Conservation (phyloP, 2,888 invertebrate genomes). For the Mesopsocus fuscifrons region DNA sequence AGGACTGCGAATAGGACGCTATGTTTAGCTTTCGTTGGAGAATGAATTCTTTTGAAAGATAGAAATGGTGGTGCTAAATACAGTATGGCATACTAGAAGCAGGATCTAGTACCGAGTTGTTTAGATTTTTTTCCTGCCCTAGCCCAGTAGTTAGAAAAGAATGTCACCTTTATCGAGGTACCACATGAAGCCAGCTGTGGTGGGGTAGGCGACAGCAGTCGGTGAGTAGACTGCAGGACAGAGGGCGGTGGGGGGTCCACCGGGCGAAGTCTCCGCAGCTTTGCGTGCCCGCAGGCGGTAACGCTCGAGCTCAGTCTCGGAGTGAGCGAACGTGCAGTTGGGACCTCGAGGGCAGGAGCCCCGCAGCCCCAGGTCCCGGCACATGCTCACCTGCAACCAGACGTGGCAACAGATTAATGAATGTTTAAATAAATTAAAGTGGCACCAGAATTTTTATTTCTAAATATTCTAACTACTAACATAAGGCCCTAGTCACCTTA, state of each 20-base stretch:
- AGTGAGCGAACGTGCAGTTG: constrained; percentile 83
- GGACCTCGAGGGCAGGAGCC: constrained; percentile 71
- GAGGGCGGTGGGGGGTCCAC: neutral
- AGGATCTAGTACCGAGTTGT: no score
- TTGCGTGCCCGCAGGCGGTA: constrained; percentile 19
- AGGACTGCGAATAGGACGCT: no score
- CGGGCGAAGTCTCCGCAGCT: neutral
- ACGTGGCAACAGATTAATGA: neutral
- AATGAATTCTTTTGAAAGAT: no score
- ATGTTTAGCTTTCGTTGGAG: no score
- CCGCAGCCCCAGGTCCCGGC: constrained; percentile 60
- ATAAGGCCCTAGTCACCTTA: no score
- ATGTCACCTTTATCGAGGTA: neutral
- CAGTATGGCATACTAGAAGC: no score
- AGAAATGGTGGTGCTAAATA: no score
- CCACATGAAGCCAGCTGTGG: neutral
- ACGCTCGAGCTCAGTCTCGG: constrained; percentile 77
- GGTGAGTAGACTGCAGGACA: neutral
- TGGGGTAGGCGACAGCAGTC: no score
- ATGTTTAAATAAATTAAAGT: neutral
- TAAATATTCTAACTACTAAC: no score
- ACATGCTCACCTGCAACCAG: constrained; percentile 47
- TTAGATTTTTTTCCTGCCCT: no score
- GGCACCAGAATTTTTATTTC: no score
- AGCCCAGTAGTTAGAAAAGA: no score